phyloP scores from a whole-genome alignment of 2,797 vertebrate species.

The Lithobates sylvaticus region DNA sequence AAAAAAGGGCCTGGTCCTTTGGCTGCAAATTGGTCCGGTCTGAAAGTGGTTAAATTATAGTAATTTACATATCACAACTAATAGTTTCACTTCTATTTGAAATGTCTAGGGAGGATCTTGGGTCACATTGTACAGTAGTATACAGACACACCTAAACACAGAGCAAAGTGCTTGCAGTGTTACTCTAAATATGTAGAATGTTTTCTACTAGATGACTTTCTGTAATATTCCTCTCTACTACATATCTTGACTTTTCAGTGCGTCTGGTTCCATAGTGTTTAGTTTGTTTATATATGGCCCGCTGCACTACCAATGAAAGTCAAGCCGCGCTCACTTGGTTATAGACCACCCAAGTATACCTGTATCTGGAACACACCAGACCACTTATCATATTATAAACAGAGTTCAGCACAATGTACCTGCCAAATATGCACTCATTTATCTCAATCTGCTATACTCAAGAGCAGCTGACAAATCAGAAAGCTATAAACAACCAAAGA shows the following conservation, averaged over 20 bases:
- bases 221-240: too few species aligned
- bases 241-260: constrained; percentile 5
- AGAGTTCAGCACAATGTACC: constrained; percentile 33
- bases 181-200: too few species aligned
- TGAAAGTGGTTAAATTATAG: too few species aligned
- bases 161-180: too few species aligned
- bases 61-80: too few species aligned
- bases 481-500: neutral
- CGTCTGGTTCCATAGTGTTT: neutral
- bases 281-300: constrained; percentile 17
- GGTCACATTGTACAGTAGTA: too few species aligned
- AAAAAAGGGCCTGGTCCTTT: too few species aligned
- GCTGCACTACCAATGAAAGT: neutral
- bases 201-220: too few species aligned
- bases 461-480: neutral
- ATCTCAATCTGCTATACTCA: neutral
- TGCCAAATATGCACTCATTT: constrained; percentile 6
- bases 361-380: constrained; percentile 27
- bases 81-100: too few species aligned
- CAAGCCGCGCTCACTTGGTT: neutral
- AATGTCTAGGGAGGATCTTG: too few species aligned
- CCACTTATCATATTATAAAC: constrained; percentile 51
- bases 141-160: too few species aligned
- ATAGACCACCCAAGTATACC: constrained; percentile 52
- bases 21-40: too few species aligned